Base-by-base conservation (phyloP, 2,888 invertebrate species). In the Cerastoderma edule region DNA sequence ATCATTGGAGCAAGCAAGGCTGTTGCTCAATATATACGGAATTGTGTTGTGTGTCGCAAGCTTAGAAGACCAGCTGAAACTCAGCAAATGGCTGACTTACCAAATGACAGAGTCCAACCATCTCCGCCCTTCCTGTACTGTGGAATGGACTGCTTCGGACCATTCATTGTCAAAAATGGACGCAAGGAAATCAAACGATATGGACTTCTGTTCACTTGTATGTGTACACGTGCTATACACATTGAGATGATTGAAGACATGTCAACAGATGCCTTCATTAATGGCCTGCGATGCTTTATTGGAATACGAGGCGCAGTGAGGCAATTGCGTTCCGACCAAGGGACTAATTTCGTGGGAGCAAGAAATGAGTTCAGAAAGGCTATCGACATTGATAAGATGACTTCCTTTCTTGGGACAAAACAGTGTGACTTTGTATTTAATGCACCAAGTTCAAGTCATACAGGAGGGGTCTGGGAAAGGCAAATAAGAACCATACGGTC, bases 61-160 rank as follows among this genome's bases (percentile, higher is more conserved):
- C 64, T 78, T 8, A 74, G 83, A 24, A 83, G 87, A 6, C 67
- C 64, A 27, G 35, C 81, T 0, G 73, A 76, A 24, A 50, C 79
- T 8, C 85, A 89, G 48, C 83, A 90, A 32, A 92, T 91, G 90
- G 89, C 89, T 0, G 81, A 88, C 32, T 79, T 92, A n/a, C 91
- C 92, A 0, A 19, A 32, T 3, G 83, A 87, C 4, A 68, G 92
- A 67, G 83, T 91, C 1, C 80, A 74, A 5, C 68, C 80, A 2
- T 68, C 80, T 1, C 64, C 75, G 4, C 88, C 91, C 13, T 93
- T 92, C 76, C 57, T 79, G 0, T 80, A 88, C 54, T 72, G 78
- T 24, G 92, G 90, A 13, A 57, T 92, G 0, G 92, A 92, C 63
- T 90, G 84, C n/a, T 88, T 87, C 32, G 91, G 92, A 5, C 91